A percentile compares a stretch with the other conserved stretches of the same genome.
Conservation (phyloP, 2,797 vertebrate species). For the Phrynocephalus forsythii region DNA sequence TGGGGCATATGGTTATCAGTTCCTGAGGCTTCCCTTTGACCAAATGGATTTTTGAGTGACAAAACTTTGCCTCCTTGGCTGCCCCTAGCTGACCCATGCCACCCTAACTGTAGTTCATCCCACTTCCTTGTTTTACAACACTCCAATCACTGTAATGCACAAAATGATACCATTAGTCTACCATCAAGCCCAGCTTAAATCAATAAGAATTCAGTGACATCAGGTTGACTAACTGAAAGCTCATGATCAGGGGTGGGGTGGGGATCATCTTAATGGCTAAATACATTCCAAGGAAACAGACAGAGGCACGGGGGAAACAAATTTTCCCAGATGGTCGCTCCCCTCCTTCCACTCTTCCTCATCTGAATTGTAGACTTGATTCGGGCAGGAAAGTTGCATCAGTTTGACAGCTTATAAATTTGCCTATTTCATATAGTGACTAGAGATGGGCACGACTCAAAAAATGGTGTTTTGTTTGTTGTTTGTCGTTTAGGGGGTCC, state of each 20-base stretch:
- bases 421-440: not conserved
- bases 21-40: not conserved
- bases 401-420: constrained; percentile 43
- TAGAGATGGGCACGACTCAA: no score
- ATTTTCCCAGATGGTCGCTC: constrained; percentile 11
- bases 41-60: no score
- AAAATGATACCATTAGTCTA: not conserved
- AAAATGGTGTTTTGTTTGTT: no score
- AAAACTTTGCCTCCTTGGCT: no score
- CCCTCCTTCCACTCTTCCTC: not conserved
- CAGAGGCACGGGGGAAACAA: not conserved
- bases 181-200: not conserved
- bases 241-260: not conserved
- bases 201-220: not conserved
- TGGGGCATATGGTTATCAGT: not conserved
- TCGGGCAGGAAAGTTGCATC: constrained; percentile 21
- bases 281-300: not conserved
- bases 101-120: not conserved
- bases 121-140: not conserved
- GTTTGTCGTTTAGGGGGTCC: no score
- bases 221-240: not conserved
- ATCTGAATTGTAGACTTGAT: not conserved
- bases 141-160: not conserved
- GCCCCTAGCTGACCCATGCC: no score
- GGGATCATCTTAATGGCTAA: not conserved